Evolutionary conservation across 2,797 vertebrate species (phyloP).

Genomic region (Enteromius trimaculatus): DNA sequence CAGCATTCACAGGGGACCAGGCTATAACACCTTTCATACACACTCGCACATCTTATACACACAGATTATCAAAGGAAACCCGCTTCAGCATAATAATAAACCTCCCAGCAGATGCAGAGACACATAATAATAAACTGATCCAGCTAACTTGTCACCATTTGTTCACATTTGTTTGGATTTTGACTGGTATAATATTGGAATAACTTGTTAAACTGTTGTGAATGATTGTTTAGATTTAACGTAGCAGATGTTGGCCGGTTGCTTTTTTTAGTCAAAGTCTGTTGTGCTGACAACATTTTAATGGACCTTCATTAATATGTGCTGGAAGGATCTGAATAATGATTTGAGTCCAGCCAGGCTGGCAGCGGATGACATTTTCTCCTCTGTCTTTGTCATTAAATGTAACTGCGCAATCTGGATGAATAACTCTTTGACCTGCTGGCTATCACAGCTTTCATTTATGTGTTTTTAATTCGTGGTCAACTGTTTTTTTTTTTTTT

Average conservation of each 20-base stretch:
- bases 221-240: slow-evolving; percentile 29
- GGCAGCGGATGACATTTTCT: slow-evolving; percentile 72
- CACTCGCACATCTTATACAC: slow-evolving; percentile 10
- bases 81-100: slow-evolving; percentile 12
- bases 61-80: slow-evolving; percentile 27
- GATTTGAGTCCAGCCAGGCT: slow-evolving; percentile 69
- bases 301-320: slow-evolving; percentile 71
- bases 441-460: slow-evolving; percentile 36
- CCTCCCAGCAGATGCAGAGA: not conserved
- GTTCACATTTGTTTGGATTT: not conserved
- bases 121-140: slow-evolving; percentile 6
- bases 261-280: slow-evolving; percentile 62
- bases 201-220: slow-evolving; percentile 9
- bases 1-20: slow-evolving; percentile 61
- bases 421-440: slow-evolving; percentile 27
- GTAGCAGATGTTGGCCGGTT: slow-evolving; percentile 56
- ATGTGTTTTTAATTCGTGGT: slow-evolving; percentile 30
- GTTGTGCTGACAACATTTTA: slow-evolving; percentile 42
- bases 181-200: not conserved
- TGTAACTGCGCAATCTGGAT: slow-evolving; percentile 21
- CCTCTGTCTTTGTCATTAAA: slow-evolving; percentile 68
- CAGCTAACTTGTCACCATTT: not conserved
- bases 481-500: not conserved
- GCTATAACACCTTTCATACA: slow-evolving; percentile 53
- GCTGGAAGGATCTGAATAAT: slow-evolving; percentile 72